A percentile compares a stretch with the other conserved stretches of the same genome.
Conservation (phyloP, 37 sponge, comb jelly and placozoan species). For the Bolinopsis microptera region DNA sequence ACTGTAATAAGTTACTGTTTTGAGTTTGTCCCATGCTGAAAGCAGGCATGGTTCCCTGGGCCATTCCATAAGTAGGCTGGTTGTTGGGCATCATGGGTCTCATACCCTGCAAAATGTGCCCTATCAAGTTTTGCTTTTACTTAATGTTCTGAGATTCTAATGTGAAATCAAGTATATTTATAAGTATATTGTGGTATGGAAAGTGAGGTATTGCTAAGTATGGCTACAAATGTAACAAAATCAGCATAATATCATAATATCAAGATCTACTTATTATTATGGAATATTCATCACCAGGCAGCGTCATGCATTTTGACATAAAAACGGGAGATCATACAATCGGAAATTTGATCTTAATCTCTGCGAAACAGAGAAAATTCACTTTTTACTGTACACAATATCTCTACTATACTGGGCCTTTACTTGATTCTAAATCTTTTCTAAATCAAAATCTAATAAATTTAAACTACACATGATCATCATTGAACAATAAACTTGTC, state of each 20-base stretch:
- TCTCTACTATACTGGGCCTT: not conserved
- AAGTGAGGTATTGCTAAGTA: too few species aligned
- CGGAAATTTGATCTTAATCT: not conserved
- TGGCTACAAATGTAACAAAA: too few species aligned
- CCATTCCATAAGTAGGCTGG: not conserved
- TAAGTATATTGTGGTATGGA: too few species aligned
- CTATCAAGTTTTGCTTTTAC: too few species aligned
- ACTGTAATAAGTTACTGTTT: conserved; percentile 13
- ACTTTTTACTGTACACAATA: not conserved
- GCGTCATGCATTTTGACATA: not conserved
- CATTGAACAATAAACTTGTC: not conserved
- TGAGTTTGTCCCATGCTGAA: not conserved
- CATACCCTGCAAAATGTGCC: not conserved
- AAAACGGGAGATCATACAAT: not conserved
- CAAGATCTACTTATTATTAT: not conserved
- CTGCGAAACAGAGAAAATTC: not conserved
- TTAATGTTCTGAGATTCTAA: too few species aligned
- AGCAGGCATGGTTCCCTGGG: not conserved
- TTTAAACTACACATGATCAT: not conserved
- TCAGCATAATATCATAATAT: not conserved
- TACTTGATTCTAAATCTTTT: not conserved
- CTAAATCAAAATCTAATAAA: not conserved
- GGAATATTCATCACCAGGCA: not conserved
- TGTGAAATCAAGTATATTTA: too few species aligned
- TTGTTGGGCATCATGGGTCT: not conserved